phyloP scores from a whole-genome alignment of 1,140 invertebrate species.

The Parapsyche elsis region DNA sequence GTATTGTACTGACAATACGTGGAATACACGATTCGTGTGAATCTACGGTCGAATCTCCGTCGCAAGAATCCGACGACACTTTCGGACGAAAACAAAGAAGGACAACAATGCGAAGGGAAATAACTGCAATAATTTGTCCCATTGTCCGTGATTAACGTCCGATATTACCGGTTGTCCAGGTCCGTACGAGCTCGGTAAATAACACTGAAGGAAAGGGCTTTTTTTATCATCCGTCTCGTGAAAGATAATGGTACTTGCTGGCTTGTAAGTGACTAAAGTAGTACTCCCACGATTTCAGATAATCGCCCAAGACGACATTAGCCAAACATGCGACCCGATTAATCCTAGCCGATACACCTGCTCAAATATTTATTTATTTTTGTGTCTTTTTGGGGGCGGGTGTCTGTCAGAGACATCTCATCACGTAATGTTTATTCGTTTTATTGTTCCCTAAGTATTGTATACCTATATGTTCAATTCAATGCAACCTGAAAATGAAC shows the following conservation, averaged over 20 bases:
- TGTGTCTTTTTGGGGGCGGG: no score
- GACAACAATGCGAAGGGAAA: conserved; percentile 46
- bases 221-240: background rate
- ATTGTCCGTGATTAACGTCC: conserved; percentile 52
- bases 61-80: conserved; percentile 4
- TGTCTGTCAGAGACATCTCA: no score
- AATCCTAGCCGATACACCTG: no score
- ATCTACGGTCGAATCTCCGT: no score
- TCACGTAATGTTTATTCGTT: no score
- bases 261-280: background rate
- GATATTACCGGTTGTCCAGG: conserved; percentile 42
- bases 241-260: background rate
- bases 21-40: no score
- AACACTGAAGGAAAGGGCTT: background rate
- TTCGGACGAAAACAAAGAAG: conserved; percentile 25
- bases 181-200: background rate
- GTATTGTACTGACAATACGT: no score
- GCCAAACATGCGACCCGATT: no score
- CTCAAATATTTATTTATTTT: no score
- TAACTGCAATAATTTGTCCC: conserved; percentile 50
- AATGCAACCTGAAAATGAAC: no score
- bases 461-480: no score
- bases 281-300: conserved; percentile 4
- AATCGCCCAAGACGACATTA: background rate
- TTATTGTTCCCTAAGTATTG: no score